Evolutionary conservation across 2,888 invertebrate species (phyloP), one percentile per base, ranked within the genome.

Genomic region (Clusia tigrina): DNA sequence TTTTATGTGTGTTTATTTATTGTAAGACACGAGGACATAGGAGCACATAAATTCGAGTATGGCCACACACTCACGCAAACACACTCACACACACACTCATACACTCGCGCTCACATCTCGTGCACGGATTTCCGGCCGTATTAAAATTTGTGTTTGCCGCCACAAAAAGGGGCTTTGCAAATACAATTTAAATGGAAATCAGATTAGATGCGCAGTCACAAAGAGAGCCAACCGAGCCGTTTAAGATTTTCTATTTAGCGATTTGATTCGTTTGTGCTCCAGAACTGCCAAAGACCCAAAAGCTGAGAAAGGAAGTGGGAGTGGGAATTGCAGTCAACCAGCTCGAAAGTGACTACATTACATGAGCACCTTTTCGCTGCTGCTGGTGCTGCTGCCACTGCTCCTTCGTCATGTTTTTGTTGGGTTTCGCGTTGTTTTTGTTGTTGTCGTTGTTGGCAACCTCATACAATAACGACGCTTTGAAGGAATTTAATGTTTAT

Each of bases 101-200:
- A 9, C 5, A 32, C 32, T 32, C 32, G 32, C 12, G 6, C 32
- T 5, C 32, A 32, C 32, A 32, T 32, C 32, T 12, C 32, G 32
- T 32, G 32, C 32, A 32, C 32, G 12, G 12, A 9, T 32, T 32
- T 32, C 12, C 32, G 12, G 5, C 32, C 12, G 6, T 32, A 5
- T 32, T 32, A 32, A 9, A 5, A 12, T 5, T 32, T 5, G 6
- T 12, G 12, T 32, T 32, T 32, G 32, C 6, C 32, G 32, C 6
- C 32, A 5, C 32, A 32, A 42, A 42, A 42, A 42, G n/a, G 20
- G 48, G 58, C 62, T 62, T 62, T 58, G 48, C 58, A 48, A 62
- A 62, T 62, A 48, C 62, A 58, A 62, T 62, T 62, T 62, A 62
- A 62, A 62, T 62, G 62, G 62, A 62, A 62, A 62, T 62, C 58